Evolutionary conservation across 2,113 vertebrate genomes (phyloP).

Genomic region (Andinoacara biseriatus): DNA sequence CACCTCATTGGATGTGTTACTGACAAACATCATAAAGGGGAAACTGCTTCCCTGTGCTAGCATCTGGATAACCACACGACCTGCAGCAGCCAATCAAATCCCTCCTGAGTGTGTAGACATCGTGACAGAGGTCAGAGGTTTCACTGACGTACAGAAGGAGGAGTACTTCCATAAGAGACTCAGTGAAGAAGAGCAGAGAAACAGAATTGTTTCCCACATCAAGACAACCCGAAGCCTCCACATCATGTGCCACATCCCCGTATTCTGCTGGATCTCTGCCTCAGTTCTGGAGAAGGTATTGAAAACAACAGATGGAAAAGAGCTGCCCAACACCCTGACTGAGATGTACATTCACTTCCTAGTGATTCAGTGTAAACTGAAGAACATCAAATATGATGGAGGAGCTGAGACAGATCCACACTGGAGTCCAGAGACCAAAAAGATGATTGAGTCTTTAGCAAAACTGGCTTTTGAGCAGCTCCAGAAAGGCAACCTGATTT

Average conservation of each 20-base stretch:
- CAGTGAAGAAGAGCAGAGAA: neutral
- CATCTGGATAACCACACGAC: neutral
- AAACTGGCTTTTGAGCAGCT: accelerated
- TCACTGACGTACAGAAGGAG: constrained; percentile 7
- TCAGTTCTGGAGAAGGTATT: neutral
- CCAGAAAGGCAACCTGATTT: neutral
- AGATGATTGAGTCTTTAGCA: neutral
- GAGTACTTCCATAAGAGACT: constrained; percentile 25
- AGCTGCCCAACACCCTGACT: constrained; percentile 2
- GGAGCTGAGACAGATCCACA: neutral
- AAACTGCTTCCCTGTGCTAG: accelerated
- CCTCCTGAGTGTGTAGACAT: neutral
- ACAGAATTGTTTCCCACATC: constrained; percentile 11
- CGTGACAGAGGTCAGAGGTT: constrained; percentile 53
- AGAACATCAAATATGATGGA: constrained; percentile 22
- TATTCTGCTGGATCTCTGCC: constrained; percentile 60
- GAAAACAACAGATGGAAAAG: neutral
- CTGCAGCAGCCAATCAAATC: constrained; percentile 13
- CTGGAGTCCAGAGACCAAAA: neutral
- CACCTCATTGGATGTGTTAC: neutral
- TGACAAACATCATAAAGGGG: neutral
- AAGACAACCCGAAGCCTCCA: constrained; percentile 6
- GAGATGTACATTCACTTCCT: neutral
- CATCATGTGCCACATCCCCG: constrained; percentile 63
- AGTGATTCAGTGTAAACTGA: neutral